phyloP scores from a whole-genome alignment of 2,797 vertebrate genomes.

The Myripristis murdjan region DNA sequence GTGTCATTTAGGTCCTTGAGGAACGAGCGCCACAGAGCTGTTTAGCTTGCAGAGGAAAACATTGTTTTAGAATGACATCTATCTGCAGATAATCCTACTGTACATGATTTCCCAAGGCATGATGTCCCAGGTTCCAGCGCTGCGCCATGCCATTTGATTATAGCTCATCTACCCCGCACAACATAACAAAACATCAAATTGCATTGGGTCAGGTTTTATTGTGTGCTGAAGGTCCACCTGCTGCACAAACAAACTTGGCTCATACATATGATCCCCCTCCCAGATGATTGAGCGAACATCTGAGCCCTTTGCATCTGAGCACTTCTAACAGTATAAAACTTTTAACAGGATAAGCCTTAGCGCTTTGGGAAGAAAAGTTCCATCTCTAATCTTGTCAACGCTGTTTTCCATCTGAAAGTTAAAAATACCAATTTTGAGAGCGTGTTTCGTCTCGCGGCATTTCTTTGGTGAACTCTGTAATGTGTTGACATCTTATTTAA shows the following conservation, averaged over 20 bases:
- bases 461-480: not conserved
- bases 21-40: constrained; percentile 42
- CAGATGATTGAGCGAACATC: constrained; percentile 65
- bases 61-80: constrained; percentile 29
- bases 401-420: constrained; percentile 4
- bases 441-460: not conserved
- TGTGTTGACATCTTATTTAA: constrained; percentile 1
- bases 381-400: constrained; percentile 22
- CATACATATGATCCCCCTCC: constrained; percentile 59
- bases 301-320: constrained; percentile 60
- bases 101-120: constrained; percentile 65
- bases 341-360: constrained; percentile 37
- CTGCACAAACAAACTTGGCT: constrained; percentile 75
- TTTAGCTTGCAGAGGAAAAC: constrained; percentile 44
- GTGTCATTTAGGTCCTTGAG: constrained; percentile 16
- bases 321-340: constrained; percentile 31
- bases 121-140: constrained; percentile 52
- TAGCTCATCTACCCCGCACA: constrained; percentile 68
- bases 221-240: constrained; percentile 75
- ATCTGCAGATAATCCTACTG: constrained; percentile 34
- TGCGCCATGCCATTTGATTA: constrained; percentile 66
- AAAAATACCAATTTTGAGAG: not conserved
- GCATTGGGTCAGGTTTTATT: constrained; percentile 66
- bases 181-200: constrained; percentile 70
- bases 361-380: constrained; percentile 22